Percentiles rank a stretch among this genome's conserved stretches.
These are phyloP conservation scores for Atopsyche davidsoni DNA, from an alignment of 1,140 invertebrate genomes.

Conservation along the genomic window DNA sequence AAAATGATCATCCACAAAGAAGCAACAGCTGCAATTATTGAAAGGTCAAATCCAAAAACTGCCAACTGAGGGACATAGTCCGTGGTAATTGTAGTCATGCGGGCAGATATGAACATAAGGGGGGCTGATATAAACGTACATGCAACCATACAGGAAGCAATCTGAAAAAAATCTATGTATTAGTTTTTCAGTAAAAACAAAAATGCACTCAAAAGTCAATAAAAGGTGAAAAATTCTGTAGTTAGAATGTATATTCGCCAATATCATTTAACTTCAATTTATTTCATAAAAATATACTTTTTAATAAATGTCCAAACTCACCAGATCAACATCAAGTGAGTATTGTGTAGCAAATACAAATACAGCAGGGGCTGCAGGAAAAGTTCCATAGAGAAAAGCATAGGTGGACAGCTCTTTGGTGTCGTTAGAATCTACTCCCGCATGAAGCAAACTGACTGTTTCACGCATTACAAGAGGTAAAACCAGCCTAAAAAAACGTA, in stretches of 20 bases:
- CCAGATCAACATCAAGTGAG: slow-evolving; percentile 77
- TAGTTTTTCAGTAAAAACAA: slow-evolving; percentile 7
- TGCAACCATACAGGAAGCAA: slow-evolving; percentile 87
- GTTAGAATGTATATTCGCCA: no score
- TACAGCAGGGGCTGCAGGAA: slow-evolving; percentile 89
- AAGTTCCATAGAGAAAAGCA: slow-evolving; percentile 93
- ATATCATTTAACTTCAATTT: no score
- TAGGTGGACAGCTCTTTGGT: slow-evolving; percentile 81
- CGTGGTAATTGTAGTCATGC: slow-evolving; percentile 77
- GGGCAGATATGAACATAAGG: slow-evolving; percentile 91
- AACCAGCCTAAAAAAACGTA: slow-evolving; percentile 57
- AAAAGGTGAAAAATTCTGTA: slow-evolving; percentile 5
- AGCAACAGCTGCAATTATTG: slow-evolving; percentile 67
- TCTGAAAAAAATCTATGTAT: slow-evolving; percentile 46
- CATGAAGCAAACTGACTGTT: slow-evolving; percentile 67
- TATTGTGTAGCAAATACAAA: slow-evolving; percentile 92
- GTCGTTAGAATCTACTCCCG: slow-evolving; percentile 61
- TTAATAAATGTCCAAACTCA: slow-evolving; percentile 40
- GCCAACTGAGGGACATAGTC: slow-evolving; percentile 72
- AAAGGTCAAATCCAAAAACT: slow-evolving; percentile 75
- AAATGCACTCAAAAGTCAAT: no score
- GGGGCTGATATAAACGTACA: slow-evolving; percentile 92
- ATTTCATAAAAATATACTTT: slow-evolving; percentile 2
- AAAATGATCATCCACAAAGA: slow-evolving; percentile 73
- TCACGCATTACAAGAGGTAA: slow-evolving; percentile 84